Evolutionary conservation across 2,797 vertebrate genomes (phyloP), one percentile per base, ranked within the genome.

Genomic region (Glossophaga mutica): DNA sequence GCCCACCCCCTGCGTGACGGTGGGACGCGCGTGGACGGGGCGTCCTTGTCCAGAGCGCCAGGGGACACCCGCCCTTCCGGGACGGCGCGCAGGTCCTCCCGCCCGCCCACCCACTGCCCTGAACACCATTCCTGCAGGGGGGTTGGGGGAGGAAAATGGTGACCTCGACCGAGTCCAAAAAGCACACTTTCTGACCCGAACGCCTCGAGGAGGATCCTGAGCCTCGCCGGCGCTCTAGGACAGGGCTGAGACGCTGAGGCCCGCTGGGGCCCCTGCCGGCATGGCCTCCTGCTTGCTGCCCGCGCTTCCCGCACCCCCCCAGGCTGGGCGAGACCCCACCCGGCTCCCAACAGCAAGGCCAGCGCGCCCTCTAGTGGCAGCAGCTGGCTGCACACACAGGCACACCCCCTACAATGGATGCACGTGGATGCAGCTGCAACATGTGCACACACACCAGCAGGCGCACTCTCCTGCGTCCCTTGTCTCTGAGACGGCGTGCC

Each of bases 111-210:
- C 55, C 55, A 5, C 55, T 2, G 24, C 55, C 55, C 57, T 2
- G 26, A 15, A 26, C 59, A 15, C 78, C 19, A 2, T 42, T 29
- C 42, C 21, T 1, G 44, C n/a, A 50, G 24, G 82, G 82, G 15
- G 14, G 5, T 8, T 34, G 59, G 71, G 15, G 15, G n/a, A 62
- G 32, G 15, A 34, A 19, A 37, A 32, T 2, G 1, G 37, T 15
- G 15, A 46, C n/a, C 0, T 0, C 0, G 4, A 52, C 0, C 0
- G 2, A 24, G 12, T 57, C 71, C 34, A 5, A 4, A 37, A 55
- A 65, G 50, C 6, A 6, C 22, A 11, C 87, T 74, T 48, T 12
- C 14, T 46, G 3, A 81, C 46, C 18, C 48, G 7, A 24, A 19
- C 42, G 29, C 39, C 7, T 15, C 22, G 16, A 5, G 0, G 26